Base-by-base conservation (phyloP, 2,113 vertebrate genomes). In the Garra rufa region DNA sequence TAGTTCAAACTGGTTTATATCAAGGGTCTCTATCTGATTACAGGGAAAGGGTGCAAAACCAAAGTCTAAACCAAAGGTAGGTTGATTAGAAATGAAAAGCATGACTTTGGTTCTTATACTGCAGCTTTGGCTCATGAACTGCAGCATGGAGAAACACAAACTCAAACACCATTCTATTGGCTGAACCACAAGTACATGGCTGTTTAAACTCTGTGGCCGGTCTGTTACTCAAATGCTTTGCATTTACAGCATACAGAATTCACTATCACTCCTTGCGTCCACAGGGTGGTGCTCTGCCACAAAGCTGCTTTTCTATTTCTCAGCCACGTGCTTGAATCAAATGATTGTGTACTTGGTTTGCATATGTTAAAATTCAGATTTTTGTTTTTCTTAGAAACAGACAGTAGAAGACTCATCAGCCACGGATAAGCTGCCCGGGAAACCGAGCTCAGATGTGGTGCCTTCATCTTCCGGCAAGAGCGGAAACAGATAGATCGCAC, bases 21-120 rank as follows among this genome's bases (percentile, higher is more conserved):
- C 85, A 77, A 52, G 76, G 81, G 50, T 79, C 13, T 82, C 15
- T 89, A 81, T 87, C 15, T 89, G 90, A 88, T 94, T 95, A 65
- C 94, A 95, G 94, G 89, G 86, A 83, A 94, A 93, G 84, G 92
- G 88, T 80, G 52, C 67, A 87, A 94, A 94, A 89, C 92, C 93
- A 88, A 93, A 92, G 91, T 92, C 93, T 85, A 91, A 89, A 90
- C 87, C 91, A 83, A 95, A 94, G 93, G 94, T 95, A 94, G 93
- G 93, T 79, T 73, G 26, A 55, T n/a, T 81, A 63, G 10, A 83
- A 14, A 11, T 44, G n/a, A 82, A 61, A 38, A 34, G 8, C 69
- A 59, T 24, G n/a, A 3, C 52, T 34, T 6, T 41, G 19, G 26
- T 50, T 50, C 44, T 52, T 8, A 38, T 9, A 55, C 9, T 24